phyloP scores from a whole-genome alignment of 2,888 invertebrate genomes.

The Drosophila quasianomalipes region DNA sequence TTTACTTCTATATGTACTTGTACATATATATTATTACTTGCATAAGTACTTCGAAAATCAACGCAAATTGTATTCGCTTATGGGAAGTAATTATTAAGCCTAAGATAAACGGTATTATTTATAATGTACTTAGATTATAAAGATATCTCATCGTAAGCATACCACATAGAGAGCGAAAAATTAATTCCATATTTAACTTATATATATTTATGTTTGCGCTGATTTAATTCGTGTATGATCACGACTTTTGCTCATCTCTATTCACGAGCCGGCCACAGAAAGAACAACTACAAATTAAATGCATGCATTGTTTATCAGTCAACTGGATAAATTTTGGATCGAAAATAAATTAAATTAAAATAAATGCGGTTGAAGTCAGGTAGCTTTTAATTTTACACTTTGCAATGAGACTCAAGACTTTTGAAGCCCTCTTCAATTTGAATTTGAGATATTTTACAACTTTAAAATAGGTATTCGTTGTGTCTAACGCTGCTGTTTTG shows the following conservation, averaged over 20 bases:
- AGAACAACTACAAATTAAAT: not conserved
- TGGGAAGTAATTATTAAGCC: not conserved
- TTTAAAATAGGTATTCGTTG: not conserved
- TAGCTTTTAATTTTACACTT: not conserved
- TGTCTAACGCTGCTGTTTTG: not conserved
- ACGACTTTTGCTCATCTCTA: constrained; percentile 1
- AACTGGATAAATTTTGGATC: not conserved
- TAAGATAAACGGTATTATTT: not conserved
- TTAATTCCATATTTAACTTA: not conserved
- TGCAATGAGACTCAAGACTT: not conserved
- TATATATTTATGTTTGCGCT: not conserved
- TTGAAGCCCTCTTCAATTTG: not conserved
- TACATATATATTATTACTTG: not conserved
- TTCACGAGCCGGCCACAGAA: not conserved
- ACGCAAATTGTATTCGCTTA: not conserved
- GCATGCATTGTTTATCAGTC: not conserved
- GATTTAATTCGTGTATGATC: not conserved
- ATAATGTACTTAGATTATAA: not conserved
- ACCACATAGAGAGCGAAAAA: not conserved
- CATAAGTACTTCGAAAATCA: not conserved
- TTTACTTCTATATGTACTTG: not conserved
- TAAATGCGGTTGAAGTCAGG: not conserved
- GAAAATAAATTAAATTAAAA: not conserved
- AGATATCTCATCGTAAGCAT: not conserved
- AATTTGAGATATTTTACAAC: not conserved